Evolutionary conservation across 1,140 invertebrate species (phyloP).

Genomic region (Stratiolaelaps scimitus): DNA sequence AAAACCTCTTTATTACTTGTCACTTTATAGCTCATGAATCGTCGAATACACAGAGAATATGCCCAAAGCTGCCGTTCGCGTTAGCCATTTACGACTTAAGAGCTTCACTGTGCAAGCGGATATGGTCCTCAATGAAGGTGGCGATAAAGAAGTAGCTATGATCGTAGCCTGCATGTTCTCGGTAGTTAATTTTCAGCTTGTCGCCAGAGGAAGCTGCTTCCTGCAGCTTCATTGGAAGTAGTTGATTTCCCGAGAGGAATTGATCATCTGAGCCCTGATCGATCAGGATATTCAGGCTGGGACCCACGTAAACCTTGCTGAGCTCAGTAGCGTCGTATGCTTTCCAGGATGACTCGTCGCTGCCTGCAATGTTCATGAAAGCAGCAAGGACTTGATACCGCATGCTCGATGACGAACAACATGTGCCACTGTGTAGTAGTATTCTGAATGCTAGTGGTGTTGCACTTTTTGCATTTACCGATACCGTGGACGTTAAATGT

Average conservation of each 20-base stretch:
- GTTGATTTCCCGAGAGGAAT: constrained; percentile 61
- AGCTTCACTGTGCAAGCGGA: constrained; percentile 65
- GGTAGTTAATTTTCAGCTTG: constrained; percentile 34
- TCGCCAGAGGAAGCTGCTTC: constrained; percentile 53
- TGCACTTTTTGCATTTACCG: too few species aligned
- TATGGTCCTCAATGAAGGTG: constrained; percentile 84
- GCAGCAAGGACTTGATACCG: too few species aligned
- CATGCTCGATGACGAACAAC: too few species aligned
- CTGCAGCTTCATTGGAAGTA: constrained; percentile 68
- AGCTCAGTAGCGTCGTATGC: constrained; percentile 79
- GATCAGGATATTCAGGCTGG: constrained; percentile 65
- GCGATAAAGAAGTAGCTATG: constrained; percentile 92
- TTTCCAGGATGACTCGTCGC: constrained; percentile 53
- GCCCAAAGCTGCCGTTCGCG: too few species aligned
- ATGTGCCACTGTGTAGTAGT: too few species aligned
- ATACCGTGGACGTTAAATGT: too few species aligned
- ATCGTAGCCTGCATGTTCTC: constrained; percentile 57
- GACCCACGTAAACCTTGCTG: constrained; percentile 68
- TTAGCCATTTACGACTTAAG: constrained; percentile 37
- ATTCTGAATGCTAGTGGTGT: too few species aligned
- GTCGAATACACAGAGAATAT: too few species aligned
- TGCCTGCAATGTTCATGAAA: constrained; percentile 32
- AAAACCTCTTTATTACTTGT: too few species aligned
- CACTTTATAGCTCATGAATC: too few species aligned
- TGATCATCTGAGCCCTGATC: constrained; percentile 79